A percentile compares a stretch with the other conserved stretches of the same genome.
phyloP scores from a whole-genome alignment of 2,113 vertebrate species.

The Clupea harengus region DNA sequence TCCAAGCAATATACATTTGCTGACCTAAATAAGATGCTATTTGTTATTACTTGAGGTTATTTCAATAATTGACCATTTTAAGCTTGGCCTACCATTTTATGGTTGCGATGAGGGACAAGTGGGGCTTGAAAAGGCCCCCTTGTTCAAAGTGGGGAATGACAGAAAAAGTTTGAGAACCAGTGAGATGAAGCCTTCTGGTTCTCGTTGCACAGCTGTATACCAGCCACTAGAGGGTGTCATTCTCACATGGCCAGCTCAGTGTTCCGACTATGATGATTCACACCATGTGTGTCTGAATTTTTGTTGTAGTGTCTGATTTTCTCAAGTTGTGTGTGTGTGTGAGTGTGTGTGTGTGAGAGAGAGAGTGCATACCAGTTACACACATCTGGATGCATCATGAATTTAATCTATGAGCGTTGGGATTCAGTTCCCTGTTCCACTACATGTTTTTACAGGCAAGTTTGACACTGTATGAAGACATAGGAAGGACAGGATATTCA shows the following conservation, averaged over 20 bases:
- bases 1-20: too few species aligned
- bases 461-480: neutral
- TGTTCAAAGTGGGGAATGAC: too few species aligned
- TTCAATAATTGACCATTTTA: too few species aligned
- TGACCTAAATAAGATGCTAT: too few species aligned
- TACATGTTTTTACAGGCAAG: neutral
- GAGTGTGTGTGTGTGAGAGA: conserved; percentile 31
- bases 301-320: conserved; percentile 10
- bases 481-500: conserved; percentile 1
- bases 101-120: too few species aligned
- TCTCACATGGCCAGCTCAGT: neutral
- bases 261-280: neutral
- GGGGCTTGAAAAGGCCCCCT: too few species aligned
- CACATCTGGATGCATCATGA: neutral
- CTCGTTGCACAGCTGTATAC: conserved; percentile 69
- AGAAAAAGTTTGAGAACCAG: too few species aligned
- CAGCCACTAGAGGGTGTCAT: conserved; percentile 27
- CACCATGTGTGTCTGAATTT: neutral
- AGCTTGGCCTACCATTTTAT: too few species aligned
- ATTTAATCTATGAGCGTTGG: neutral
- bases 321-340: conserved; percentile 28
- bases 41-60: too few species aligned
- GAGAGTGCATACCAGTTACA: conserved; percentile 26
- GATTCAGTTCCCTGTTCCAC: neutral
- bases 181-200: conserved; percentile 30